These are phyloP conservation scores for Atta colombica DNA, from an alignment of 1,140 invertebrate genomes.

Conservation along the genomic window DNA sequence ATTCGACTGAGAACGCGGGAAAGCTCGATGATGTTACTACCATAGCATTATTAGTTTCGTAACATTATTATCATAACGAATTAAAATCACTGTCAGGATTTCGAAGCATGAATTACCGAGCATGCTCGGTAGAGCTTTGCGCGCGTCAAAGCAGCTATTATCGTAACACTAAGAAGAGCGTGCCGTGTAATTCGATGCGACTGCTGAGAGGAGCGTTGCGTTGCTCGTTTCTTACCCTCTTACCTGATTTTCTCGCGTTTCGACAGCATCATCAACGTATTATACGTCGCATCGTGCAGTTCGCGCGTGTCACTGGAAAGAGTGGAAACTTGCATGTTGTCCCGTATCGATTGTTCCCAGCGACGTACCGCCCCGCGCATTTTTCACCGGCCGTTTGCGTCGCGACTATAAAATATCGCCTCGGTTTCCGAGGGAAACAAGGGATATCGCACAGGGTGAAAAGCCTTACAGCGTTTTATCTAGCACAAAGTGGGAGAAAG, in stretches of 20 bases:
- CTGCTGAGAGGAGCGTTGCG: background rate
- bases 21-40: background rate
- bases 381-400: slow-evolving; percentile 45
- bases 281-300: slow-evolving; percentile 3
- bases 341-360: background rate
- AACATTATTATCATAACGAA: slow-evolving; percentile 41
- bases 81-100: slow-evolving; percentile 37
- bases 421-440: slow-evolving; percentile 40
- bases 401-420: slow-evolving; percentile 43
- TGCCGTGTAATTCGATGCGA: slow-evolving; percentile 28
- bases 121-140: background rate
- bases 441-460: slow-evolving; percentile 10
- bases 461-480: slow-evolving; percentile 38
- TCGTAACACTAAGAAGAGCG: background rate
- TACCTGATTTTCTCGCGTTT: slow-evolving; percentile 43
- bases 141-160: background rate
- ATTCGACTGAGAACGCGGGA: background rate
- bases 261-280: slow-evolving; percentile 4
- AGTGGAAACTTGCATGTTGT: background rate
- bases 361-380: slow-evolving; percentile 14
- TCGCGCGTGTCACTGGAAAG: slow-evolving; percentile 8
- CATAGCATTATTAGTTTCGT: background rate
- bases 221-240: background rate
- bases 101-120: background rate
- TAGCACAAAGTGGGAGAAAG: slow-evolving; percentile 28